These are phyloP conservation scores for Conistra vaccinii DNA, from an alignment of 2,888 invertebrate genomes.

Conservation along the genomic window DNA sequence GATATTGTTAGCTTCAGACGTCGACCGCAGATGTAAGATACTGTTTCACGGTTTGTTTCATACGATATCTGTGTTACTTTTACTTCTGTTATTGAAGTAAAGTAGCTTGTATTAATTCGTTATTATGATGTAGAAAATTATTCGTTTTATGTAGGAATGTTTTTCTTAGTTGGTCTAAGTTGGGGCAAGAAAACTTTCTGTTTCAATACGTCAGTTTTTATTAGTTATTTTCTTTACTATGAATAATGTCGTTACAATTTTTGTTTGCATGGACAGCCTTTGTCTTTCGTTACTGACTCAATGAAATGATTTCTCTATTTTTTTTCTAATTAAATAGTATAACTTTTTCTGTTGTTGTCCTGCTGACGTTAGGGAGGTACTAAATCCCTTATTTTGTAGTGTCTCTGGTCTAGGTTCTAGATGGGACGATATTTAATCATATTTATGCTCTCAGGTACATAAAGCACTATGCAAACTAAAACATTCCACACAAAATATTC, in stretches of 20 bases:
- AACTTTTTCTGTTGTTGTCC: background rate
- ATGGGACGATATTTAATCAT: background rate
- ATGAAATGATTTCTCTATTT: background rate
- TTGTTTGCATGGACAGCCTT: background rate
- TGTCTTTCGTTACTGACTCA: background rate
- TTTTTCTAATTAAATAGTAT: background rate
- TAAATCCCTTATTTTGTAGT: background rate
- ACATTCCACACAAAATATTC: background rate
- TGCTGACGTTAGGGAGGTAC: background rate
- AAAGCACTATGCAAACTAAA: background rate
- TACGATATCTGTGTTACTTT: constrained; percentile 44
- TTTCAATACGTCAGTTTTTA: background rate
- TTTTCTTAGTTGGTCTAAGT: background rate
- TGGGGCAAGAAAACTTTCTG: background rate
- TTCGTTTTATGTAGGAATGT: background rate
- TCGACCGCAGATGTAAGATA: constrained; percentile 53
- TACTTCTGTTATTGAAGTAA: constrained; percentile 19
- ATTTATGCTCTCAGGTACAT: background rate
- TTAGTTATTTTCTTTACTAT: background rate
- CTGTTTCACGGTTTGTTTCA: constrained; percentile 44
- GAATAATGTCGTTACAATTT: background rate
- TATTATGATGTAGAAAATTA: background rate
- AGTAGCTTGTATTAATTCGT: background rate
- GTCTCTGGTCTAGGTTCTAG: too few species aligned
- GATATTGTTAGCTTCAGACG: constrained; percentile 16